A percentile compares a stretch with the other conserved stretches of the same genome.
These are phyloP conservation scores for Amblyraja radiata DNA, from an alignment of 2,797 vertebrate species.

Conservation along the genomic window DNA sequence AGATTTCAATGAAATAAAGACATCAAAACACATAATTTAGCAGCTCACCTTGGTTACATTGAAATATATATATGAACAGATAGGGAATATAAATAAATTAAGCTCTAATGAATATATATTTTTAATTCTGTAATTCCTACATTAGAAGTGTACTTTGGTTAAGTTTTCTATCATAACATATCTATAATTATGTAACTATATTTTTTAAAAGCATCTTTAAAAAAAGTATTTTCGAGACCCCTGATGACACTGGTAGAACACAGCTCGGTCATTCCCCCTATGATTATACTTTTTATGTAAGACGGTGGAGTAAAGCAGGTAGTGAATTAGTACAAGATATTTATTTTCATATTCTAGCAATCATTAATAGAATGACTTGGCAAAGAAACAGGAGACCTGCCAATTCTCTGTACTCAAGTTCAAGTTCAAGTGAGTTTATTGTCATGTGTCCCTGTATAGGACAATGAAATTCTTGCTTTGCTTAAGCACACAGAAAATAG, in stretches of 20 bases:
- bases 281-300: not conserved
- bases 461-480: too few species aligned
- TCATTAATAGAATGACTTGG: not conserved
- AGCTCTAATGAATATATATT: not conserved
- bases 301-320: not conserved
- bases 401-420: not conserved
- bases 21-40: not conserved
- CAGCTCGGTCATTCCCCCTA: not conserved
- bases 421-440: too few species aligned
- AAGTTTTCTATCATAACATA: not conserved
- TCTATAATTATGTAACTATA: not conserved
- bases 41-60: not conserved
- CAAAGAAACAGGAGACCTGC: not conserved
- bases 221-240: not conserved
- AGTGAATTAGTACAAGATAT: not conserved
- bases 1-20: not conserved
- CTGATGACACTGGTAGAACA: not conserved
- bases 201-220: not conserved
- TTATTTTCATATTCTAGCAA: not conserved
- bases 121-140: not conserved
- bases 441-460: too few species aligned
- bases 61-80: not conserved
- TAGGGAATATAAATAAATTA: not conserved
- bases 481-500: too few species aligned
- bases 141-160: not conserved